Percentiles rank a stretch among this genome's conserved stretches.
Evolutionary conservation across 2,113 vertebrate species (phyloP).

Genomic region (Probosciger aterrimus): DNA sequence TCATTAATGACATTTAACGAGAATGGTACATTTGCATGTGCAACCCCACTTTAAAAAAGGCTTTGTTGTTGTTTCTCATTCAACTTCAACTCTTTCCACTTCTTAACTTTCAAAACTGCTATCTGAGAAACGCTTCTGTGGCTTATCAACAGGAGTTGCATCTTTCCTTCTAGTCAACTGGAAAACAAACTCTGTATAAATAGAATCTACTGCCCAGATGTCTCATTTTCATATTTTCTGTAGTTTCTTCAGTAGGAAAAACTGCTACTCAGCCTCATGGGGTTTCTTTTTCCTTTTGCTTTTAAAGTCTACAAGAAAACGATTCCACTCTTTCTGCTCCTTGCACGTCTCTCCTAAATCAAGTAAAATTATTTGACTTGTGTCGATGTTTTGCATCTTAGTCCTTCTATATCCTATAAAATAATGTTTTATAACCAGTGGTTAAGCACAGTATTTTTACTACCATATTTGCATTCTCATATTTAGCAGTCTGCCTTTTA

Average conservation of each 20-base stretch:
- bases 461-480: neutral
- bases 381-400: neutral
- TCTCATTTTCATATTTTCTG: neutral
- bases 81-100: neutral
- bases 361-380: neutral
- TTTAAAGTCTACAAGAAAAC: neutral
- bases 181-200: neutral
- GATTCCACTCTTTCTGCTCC: neutral
- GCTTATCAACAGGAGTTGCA: neutral
- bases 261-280: neutral
- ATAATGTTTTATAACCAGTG: neutral
- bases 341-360: neutral
- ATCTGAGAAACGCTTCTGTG: neutral
- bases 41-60: neutral
- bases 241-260: neutral
- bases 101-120: neutral
- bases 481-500: neutral
- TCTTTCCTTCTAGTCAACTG: neutral
- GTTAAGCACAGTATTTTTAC: neutral
- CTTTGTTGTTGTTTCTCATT: neutral
- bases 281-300: neutral
- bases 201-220: neutral
- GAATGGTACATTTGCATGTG: neutral
- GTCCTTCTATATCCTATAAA: neutral
- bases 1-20: slow-evolving; percentile 17